Base-by-base conservation (phyloP, 2,888 invertebrate species). In the Pasiphila rectangulata region DNA sequence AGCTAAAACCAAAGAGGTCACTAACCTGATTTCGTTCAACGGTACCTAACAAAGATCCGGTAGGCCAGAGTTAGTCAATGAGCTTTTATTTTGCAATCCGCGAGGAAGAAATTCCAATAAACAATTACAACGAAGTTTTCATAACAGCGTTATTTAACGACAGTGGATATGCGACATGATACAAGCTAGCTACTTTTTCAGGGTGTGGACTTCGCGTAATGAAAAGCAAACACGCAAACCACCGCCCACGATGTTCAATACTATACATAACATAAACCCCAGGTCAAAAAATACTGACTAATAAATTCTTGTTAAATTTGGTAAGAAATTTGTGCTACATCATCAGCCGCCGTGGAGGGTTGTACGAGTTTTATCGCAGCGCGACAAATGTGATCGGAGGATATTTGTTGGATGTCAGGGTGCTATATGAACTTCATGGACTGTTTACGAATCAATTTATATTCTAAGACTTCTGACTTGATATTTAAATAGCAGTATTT, bases 171-270 rank as follows among this genome's bases (percentile, higher is more conserved):
- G 45, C 34, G 38, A 49, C 51, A 47, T 48, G 51, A 49, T 46
- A 51, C 38, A 44, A 46, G 44, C 65, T 67, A 68, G 61, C 56
- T 64, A 63, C 57, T 38, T 27, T 68, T 61, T 57, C 59, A 62
- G 72, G 83, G 83, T 65, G 83, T 66, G 81, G 79, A 62, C 65
- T 53, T 48, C 56, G 67, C 65, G 68, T 87, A 86, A 87, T 86
- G 83, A 82, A 82, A 78, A 69, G 55, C 72, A 79, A 82, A 83
- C 87, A 87, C 83, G 87, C 86, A 56, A 81, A 60, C 73, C 79
- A 49, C 67, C 75, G 61, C 76, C 78, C 75, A 56, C 67, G 64
- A 61, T 58, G 59, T 57, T 57, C 39, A 63, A 64, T 63, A 64
- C 62, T 64, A 23, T 67, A 68, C 66, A 74, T 70, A 67, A 69